Evolutionary conservation across 2,888 invertebrate species (phyloP).

Genomic region (Linnaemya tessellans): DNA sequence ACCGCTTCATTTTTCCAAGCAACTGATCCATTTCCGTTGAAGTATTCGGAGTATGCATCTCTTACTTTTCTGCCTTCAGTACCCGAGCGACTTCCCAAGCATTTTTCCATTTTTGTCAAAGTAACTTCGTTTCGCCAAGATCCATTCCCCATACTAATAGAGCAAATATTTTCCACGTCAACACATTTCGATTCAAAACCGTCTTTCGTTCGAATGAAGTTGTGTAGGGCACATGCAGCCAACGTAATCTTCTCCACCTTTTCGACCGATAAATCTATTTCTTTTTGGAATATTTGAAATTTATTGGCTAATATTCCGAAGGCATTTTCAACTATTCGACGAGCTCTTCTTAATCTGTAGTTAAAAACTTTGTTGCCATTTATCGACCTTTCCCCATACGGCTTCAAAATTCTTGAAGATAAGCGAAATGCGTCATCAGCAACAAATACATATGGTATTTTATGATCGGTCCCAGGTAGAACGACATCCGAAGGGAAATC

Average conservation of each 20-base stretch:
- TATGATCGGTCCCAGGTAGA: neutral
- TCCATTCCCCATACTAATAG: neutral
- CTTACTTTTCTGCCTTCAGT: neutral
- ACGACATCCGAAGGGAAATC: neutral
- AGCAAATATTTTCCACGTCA: neutral
- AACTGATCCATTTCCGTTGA: neutral
- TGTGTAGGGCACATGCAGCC: neutral
- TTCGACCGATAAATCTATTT: neutral
- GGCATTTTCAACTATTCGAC: neutral
- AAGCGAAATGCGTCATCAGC: neutral
- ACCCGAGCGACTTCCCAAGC: neutral
- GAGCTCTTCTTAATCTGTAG: neutral
- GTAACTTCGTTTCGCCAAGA: neutral
- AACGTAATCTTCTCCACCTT: neutral
- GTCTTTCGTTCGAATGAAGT: too few species aligned
- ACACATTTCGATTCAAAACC: neutral
- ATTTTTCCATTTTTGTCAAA: neutral
- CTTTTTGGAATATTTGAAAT: neutral
- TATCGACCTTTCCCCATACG: too few species aligned
- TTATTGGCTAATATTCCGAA: neutral
- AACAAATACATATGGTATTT: neutral
- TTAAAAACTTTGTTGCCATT: constrained; percentile 1
- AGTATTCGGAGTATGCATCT: neutral
- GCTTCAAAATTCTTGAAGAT: too few species aligned
- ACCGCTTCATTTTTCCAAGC: neutral